Percentiles rank a stretch among this genome's conserved stretches.
These are phyloP conservation scores for Corythucha ciliata DNA, from an alignment of 2,888 invertebrate species.

Conservation along the genomic window DNA sequence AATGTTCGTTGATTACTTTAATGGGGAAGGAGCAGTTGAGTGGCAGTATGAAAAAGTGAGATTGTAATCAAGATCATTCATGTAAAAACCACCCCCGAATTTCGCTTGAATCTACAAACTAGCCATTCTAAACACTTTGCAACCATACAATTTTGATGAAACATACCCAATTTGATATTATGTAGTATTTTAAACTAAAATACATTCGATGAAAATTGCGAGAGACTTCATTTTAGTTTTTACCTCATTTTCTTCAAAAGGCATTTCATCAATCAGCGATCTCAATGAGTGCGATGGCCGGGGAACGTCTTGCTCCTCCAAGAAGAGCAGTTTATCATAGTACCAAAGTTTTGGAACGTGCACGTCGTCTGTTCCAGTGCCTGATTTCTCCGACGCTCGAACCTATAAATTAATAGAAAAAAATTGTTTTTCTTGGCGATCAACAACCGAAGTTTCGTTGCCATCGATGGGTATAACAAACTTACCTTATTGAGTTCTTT, in stretches of 20 bases:
- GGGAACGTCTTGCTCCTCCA: constrained; percentile 16
- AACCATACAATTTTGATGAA: no score
- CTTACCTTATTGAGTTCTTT: no score
- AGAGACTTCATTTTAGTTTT: background rate
- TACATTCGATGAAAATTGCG: no score
- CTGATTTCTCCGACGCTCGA: constrained; percentile 15
- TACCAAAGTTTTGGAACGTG: constrained; percentile 21
- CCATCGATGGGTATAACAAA: no score
- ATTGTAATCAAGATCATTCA: no score
- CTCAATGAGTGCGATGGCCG: no score
- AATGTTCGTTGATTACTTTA: constrained; percentile 26
- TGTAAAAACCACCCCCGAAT: no score
- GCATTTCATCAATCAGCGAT: constrained; percentile 22
- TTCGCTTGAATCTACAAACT: no score
- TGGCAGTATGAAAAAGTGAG: constrained; percentile 22
- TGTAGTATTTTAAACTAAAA: no score
- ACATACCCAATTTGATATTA: no score
- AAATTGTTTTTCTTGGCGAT: background rate
- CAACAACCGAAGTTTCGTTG: no score
- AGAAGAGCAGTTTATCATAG: constrained; percentile 18
- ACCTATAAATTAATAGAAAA: constrained; percentile 12
- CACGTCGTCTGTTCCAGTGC: constrained; percentile 7
- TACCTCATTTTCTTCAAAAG: constrained; percentile 21
- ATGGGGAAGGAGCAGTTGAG: constrained; percentile 26
- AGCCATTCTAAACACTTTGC: no score